Percentiles rank a stretch among this genome's conserved stretches.
These are phyloP conservation scores for Hypselothyrea guttata DNA, from an alignment of 2,888 invertebrate species.

Conservation along the genomic window DNA sequence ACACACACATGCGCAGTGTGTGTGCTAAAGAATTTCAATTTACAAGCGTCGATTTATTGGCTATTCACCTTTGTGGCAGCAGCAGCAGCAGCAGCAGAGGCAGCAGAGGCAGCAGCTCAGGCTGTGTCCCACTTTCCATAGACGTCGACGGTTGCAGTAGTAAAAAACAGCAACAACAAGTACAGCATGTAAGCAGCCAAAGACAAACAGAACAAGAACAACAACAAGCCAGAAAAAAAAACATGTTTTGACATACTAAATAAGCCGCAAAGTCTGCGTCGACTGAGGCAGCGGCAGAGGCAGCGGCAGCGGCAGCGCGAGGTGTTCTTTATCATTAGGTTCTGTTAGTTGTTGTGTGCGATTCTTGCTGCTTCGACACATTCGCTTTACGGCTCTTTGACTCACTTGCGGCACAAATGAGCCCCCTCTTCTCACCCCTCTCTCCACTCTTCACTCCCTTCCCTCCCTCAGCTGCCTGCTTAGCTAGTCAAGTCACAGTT, in stretches of 20 bases:
- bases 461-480: conserved; percentile 23
- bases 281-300: conserved; percentile 2
- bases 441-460: not conserved
- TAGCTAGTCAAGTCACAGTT: conserved; percentile 51
- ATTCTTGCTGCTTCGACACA: conserved; percentile 66
- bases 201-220: conserved; percentile 17
- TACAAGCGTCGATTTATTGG: conserved; percentile 80
- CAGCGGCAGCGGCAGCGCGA: not conserved
- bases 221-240: conserved; percentile 49
- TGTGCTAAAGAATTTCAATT: conserved; percentile 72
- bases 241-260: conserved; percentile 78
- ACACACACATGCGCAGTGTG: conserved; percentile 15
- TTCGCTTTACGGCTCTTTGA: conserved; percentile 76
- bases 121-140: conserved; percentile 74
- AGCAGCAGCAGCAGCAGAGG: conserved; percentile 22
- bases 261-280: conserved; percentile 63
- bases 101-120: conserved; percentile 29
- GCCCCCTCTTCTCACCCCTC: conserved; percentile 23
- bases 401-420: conserved; percentile 70
- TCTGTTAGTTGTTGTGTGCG: conserved; percentile 71
- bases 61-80: conserved; percentile 80
- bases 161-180: conserved; percentile 30
- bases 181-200: conserved; percentile 13
- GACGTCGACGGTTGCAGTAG: conserved; percentile 50
- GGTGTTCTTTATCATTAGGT: conserved; percentile 74